Conservation (phyloP, 1,140 invertebrate species). For the Parasteatoda tepidariorum region DNA sequence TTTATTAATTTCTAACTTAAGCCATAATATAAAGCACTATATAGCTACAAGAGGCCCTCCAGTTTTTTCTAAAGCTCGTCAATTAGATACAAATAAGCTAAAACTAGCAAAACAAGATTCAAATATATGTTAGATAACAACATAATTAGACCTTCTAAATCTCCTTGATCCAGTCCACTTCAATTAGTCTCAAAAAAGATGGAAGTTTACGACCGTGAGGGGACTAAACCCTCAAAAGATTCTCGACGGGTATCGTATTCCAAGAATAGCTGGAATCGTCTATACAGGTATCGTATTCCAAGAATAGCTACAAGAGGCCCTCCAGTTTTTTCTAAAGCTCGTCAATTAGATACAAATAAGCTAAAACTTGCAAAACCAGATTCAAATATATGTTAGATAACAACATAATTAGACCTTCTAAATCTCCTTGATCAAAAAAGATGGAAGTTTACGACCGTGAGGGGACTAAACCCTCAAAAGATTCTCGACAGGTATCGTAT, state of each 20-base stretch:
- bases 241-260: too few relatives aligned
- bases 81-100: slow-evolving; percentile 3
- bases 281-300: too few relatives aligned
- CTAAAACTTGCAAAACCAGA: neutral
- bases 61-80: neutral
- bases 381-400: slow-evolving; percentile 6
- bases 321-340: slow-evolving; percentile 1
- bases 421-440: neutral
- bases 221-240: too few relatives aligned
- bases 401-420: slow-evolving; percentile 41
- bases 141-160: slow-evolving; percentile 42
- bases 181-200: slow-evolving; percentile 61
- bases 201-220: too few relatives aligned
- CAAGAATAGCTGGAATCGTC: too few relatives aligned
- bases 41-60: neutral
- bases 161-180: slow-evolving; percentile 41
- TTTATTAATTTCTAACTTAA: neutral
- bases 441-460: too few relatives aligned
- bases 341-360: neutral
- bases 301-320: neutral
- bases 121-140: slow-evolving; percentile 2
- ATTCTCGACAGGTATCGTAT: too few relatives aligned
- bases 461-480: too few relatives aligned
- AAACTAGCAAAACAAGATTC: neutral
- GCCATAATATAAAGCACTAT: slow-evolving; percentile 20